Evolutionary conservation across 2,113 vertebrate species (phyloP).

Genomic region (Rhodinocichla rosea): DNA sequence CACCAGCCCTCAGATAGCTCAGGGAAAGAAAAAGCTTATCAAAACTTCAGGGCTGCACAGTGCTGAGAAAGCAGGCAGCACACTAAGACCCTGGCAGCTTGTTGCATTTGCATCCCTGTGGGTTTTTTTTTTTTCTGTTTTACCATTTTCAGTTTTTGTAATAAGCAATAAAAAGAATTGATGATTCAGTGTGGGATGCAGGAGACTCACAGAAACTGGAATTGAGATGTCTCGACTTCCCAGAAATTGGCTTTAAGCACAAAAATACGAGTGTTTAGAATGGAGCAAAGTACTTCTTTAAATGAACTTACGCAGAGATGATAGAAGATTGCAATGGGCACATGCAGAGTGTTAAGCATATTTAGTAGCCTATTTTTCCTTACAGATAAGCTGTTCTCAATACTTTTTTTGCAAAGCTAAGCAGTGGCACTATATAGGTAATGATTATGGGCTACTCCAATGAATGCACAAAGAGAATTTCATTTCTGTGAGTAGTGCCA

Average conservation of each 20-base stretch:
- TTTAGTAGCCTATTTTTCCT: conserved; percentile 8
- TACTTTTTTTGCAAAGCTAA: conserved; percentile 17
- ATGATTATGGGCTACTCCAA: neutral
- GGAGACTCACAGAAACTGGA: neutral
- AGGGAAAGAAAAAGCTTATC: conserved; percentile 29
- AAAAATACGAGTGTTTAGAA: conserved; percentile 6
- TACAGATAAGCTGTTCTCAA: conserved; percentile 17
- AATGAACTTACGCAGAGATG: neutral
- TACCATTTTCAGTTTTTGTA: conserved; percentile 13
- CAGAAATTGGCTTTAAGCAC: neutral
- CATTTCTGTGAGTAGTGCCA: neutral
- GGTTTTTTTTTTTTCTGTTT: neutral
- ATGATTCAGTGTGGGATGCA: conserved; percentile 15
- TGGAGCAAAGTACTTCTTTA: neutral
- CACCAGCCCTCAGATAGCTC: conserved; percentile 39
- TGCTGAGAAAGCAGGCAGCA: conserved; percentile 30
- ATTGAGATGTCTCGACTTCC: neutral
- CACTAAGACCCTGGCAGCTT: conserved; percentile 23
- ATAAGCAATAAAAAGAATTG: conserved; percentile 22
- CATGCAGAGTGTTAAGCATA: neutral
- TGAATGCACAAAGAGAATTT: neutral
- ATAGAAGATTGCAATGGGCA: neutral
- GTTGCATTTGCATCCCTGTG: conserved; percentile 48
- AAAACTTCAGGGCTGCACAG: conserved; percentile 32
- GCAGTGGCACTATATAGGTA: neutral